Conservation (phyloP, 2,113 vertebrate genomes). For the Platichthys flesus region DNA sequence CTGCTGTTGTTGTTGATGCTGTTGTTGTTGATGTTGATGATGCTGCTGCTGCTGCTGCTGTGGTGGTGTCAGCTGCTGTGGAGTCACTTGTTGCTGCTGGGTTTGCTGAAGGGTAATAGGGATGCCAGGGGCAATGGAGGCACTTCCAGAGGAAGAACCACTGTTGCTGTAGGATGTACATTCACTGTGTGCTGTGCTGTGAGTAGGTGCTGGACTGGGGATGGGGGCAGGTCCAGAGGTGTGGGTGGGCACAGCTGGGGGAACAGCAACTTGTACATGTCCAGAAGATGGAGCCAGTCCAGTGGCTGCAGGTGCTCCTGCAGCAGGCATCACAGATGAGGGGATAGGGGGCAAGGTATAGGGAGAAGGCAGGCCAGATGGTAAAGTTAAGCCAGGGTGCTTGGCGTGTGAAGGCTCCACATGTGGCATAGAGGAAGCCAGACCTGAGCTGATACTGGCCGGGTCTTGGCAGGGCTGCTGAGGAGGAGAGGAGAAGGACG, state of each 20-base stretch:
- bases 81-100: slow-evolving; percentile 79
- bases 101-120: slow-evolving; percentile 66
- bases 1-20: slow-evolving; percentile 44
- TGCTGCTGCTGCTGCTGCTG: slow-evolving; percentile 75
- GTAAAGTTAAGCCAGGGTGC: slow-evolving; percentile 85
- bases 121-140: slow-evolving; percentile 67
- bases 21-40: slow-evolving; percentile 54
- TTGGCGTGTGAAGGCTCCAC: slow-evolving; percentile 83
- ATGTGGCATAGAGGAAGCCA: slow-evolving; percentile 85
- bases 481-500: slow-evolving; percentile 59
- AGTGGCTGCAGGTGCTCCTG: slow-evolving; percentile 70
- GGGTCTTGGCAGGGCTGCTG: slow-evolving; percentile 77
- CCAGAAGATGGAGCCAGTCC: slow-evolving; percentile 73
- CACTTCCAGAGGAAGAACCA: slow-evolving; percentile 77
- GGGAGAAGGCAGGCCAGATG: slow-evolving; percentile 81
- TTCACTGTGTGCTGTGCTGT: slow-evolving; percentile 91
- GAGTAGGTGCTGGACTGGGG: slow-evolving; percentile 89
- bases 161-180: slow-evolving; percentile 88
- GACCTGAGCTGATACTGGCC: slow-evolving; percentile 50
- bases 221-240: slow-evolving; percentile 91
- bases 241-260: slow-evolving; percentile 89
- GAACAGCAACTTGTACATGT: slow-evolving; percentile 82
- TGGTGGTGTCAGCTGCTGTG: slow-evolving; percentile 78
- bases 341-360: slow-evolving; percentile 81
- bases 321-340: slow-evolving; percentile 79